Evolutionary conservation across 1,140 invertebrate species (phyloP).

Genomic region (Anthonomus grandis): DNA sequence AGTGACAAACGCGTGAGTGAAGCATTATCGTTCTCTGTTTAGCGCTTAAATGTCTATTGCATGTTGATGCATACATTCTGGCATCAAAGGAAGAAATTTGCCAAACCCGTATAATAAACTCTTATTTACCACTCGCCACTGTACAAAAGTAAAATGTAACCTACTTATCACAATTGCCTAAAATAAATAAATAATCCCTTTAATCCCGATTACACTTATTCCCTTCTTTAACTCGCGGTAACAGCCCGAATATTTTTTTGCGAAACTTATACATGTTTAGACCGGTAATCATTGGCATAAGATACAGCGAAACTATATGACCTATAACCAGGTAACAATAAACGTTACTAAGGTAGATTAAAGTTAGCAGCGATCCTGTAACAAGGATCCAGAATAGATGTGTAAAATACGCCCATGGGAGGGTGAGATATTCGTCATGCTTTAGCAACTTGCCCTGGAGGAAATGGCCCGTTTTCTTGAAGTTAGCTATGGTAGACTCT

Average conservation of each 20-base stretch:
- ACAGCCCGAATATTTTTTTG: neutral
- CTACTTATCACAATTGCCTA: too few species aligned
- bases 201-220: too few species aligned
- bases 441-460: conserved; percentile 32
- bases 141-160: neutral
- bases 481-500: conserved; percentile 60
- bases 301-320: neutral
- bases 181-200: too few species aligned
- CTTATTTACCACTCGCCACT: too few species aligned
- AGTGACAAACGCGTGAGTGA: too few species aligned
- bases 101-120: neutral
- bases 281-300: neutral
- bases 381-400: conserved; percentile 55
- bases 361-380: neutral
- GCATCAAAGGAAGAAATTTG: neutral
- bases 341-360: neutral
- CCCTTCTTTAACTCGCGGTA: neutral
- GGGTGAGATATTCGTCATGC: conserved; percentile 42
- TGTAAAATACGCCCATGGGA: conserved; percentile 51
- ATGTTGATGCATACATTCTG: too few species aligned
- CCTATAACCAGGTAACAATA: neutral
- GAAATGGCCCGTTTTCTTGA: conserved; percentile 56
- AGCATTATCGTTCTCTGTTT: too few species aligned
- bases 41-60: too few species aligned
- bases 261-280: neutral